Evolutionary conservation across 2,888 invertebrate species (phyloP).

Genomic region (Philereme vetulata): DNA sequence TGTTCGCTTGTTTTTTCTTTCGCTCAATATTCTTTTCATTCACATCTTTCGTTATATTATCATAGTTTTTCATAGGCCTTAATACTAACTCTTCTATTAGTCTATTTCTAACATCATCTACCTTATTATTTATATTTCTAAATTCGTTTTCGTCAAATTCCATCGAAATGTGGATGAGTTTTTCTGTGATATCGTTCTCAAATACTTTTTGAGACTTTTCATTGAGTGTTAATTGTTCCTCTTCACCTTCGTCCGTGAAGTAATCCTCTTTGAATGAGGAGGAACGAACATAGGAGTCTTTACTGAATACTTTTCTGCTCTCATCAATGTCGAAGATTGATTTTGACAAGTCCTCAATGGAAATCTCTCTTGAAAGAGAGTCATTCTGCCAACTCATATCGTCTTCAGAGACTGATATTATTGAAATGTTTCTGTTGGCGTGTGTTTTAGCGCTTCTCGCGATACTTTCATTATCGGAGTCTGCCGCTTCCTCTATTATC

Average conservation of each 20-base stretch:
- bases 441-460: conserved; percentile 55
- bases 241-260: conserved; percentile 68
- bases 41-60: conserved; percentile 71
- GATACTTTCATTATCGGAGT: conserved; percentile 77
- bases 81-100: conserved; percentile 75
- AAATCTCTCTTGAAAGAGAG: conserved; percentile 82
- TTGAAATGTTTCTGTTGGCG: conserved; percentile 84
- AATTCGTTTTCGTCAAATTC: conserved; percentile 73
- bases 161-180: conserved; percentile 73
- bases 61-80: conserved; percentile 60
- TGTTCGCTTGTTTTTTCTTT: conserved; percentile 59
- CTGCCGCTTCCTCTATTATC: conserved; percentile 80
- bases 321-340: conserved; percentile 80
- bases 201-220: conserved; percentile 73
- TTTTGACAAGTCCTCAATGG: conserved; percentile 83
- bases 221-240: conserved; percentile 68
- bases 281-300: conserved; percentile 75
- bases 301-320: conserved; percentile 75
- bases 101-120: conserved; percentile 71
- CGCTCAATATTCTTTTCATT: conserved; percentile 69
- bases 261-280: conserved; percentile 80
- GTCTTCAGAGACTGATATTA: conserved; percentile 87
- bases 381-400: conserved; percentile 84
- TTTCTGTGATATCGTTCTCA: conserved; percentile 78
- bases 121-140: conserved; percentile 59